A percentile compares a stretch with the other conserved stretches of the same genome.
phyloP scores from a whole-genome alignment of 2,888 invertebrate genomes.

The Lasioglossum malachurum region DNA sequence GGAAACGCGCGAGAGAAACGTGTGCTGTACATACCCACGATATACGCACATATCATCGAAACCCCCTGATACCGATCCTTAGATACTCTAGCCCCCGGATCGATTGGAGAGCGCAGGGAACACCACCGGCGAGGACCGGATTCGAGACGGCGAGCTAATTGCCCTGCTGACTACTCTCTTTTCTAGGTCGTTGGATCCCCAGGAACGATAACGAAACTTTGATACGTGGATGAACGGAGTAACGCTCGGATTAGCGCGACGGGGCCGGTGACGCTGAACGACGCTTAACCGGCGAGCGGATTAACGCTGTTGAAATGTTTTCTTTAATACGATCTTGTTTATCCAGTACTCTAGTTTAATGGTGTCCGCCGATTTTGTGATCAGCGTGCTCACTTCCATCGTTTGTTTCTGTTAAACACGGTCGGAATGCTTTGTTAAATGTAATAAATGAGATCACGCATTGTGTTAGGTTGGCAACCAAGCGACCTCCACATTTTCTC shows the following conservation, averaged over 20 bases:
- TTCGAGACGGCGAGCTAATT: slow-evolving; percentile 23
- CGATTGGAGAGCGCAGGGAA: slow-evolving; percentile 57
- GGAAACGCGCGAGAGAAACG: slow-evolving; percentile 23
- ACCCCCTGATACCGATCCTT: slow-evolving; percentile 61
- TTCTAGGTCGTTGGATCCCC: slow-evolving; percentile 10
- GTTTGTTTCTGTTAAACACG: neutral
- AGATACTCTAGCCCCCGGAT: slow-evolving; percentile 58
- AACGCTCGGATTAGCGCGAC: neutral
- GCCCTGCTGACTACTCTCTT: neutral
- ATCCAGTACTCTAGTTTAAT: too few species aligned
- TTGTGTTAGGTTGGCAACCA: neutral
- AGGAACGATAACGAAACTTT: neutral
- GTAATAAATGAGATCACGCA: neutral
- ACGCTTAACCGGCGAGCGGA: neutral
- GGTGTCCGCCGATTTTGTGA: neutral
- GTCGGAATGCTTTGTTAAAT: neutral
- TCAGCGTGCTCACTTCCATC: neutral
- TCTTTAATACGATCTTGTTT: neutral
- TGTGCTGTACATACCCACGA: slow-evolving; percentile 60
- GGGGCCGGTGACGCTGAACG: neutral
- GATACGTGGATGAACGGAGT: neutral
- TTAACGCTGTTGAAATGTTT: neutral
- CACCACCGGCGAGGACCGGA: slow-evolving; percentile 39
- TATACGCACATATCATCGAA: slow-evolving; percentile 62
- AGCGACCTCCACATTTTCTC: too few species aligned